phyloP scores from a whole-genome alignment of 2,888 invertebrate species.

The Diadromus collaris region DNA sequence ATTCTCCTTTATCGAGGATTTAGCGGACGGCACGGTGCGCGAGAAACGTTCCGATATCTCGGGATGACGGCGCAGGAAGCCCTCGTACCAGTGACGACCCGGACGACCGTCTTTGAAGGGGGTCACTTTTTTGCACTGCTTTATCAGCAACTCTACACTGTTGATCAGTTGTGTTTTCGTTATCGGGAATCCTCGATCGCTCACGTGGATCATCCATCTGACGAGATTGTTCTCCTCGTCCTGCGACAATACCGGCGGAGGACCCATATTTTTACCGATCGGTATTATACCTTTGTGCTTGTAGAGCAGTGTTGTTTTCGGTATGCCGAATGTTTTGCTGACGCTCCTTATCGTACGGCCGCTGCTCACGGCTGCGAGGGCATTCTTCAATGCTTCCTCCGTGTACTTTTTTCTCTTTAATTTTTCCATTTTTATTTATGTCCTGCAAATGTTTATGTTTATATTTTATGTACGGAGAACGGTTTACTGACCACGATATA shows the following conservation, averaged over 20 bases:
- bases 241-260: constrained; percentile 59
- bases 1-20: constrained; percentile 69
- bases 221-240: constrained; percentile 57
- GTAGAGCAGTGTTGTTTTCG: constrained; percentile 58
- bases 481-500: neutral
- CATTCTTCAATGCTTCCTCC: constrained; percentile 40
- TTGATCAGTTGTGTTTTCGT: constrained; percentile 71
- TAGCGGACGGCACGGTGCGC: constrained; percentile 68
- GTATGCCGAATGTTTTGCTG: constrained; percentile 48
- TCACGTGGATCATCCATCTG: constrained; percentile 66
- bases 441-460: neutral
- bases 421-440: constrained; percentile 12
- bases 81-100: constrained; percentile 73
- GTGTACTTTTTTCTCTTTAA: constrained; percentile 48
- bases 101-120: constrained; percentile 71
- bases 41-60: constrained; percentile 67
- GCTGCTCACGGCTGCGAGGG: constrained; percentile 38
- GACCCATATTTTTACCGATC: constrained; percentile 62
- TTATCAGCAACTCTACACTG: constrained; percentile 66
- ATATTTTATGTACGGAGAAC: neutral
- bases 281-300: constrained; percentile 59
- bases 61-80: constrained; percentile 73
- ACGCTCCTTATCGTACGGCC: constrained; percentile 46
- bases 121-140: constrained; percentile 56
- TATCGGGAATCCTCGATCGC: constrained; percentile 71